Evolutionary conservation across 1,140 invertebrate genomes (phyloP), one percentile per base, ranked within the genome.

Genomic region (Camponotus floridanus): DNA sequence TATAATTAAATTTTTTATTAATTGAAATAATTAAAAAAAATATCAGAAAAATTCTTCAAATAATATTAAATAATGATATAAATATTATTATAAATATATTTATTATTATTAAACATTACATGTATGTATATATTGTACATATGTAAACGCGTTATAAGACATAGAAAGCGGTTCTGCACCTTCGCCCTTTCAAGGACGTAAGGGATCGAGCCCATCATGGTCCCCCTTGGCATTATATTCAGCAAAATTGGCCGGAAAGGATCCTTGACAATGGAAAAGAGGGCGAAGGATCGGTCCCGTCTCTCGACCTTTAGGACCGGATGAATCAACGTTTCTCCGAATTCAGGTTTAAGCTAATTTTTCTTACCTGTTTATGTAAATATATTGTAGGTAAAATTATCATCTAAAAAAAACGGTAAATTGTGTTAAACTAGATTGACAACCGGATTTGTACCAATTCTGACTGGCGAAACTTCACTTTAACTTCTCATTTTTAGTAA

Each of bases 121-220:
- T 42, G 7, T 42, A 8, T 42, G 7, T 42, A 42, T 8, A 8
- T 42, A 42, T 42, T 6, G 39, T 59, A 39, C 48, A 55, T 42
- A 45, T 21, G n/a, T 51, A 18, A 42, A 33, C 61, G 9, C 13
- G 18, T 76, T 8, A 15, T 45, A 33, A 26, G 2, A 45, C 31
- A 64, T 57, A 78, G 45, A 76, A 48, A 80, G 61, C 33, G 26
- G 21, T 42, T 79, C 61, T 59, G 39, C 59, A 55, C 42, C 39
- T 76, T 11, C 59, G 33, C 42, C 73, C 62, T 74, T 70, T 74
- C 85, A 89, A 89, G 88, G 86, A 89, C 88, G 88, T 61, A 64
- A 18, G 59, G 51, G 26, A 86, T 70, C 71, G 62, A 26, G 26
- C 57, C 48, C 57, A 57, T 42, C 76, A 55, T 15, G 0, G 26